Evolutionary conservation across 2,797 vertebrate genomes (phyloP).

Genomic region (Cryptoblepharus egeriae): DNA sequence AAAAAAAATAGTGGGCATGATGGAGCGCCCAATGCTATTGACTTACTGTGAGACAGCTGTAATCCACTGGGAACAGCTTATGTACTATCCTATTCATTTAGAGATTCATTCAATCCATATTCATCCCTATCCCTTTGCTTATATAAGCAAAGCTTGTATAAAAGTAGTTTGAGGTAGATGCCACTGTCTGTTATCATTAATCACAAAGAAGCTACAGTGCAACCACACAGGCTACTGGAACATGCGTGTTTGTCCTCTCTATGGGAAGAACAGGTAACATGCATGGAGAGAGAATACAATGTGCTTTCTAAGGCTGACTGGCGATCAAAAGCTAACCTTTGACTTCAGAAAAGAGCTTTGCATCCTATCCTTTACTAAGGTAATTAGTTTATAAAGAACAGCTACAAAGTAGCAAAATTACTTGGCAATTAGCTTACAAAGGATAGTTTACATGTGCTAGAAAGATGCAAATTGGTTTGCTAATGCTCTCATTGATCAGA

Average conservation of each 20-base stretch:
- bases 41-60: background rate
- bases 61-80: background rate
- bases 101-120: no score
- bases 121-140: no score
- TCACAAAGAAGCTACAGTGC: background rate
- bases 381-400: slow-evolving; percentile 25
- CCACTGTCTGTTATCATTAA: background rate
- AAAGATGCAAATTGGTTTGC: background rate
- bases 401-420: slow-evolving; percentile 6
- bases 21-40: background rate
- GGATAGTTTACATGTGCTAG: background rate
- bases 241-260: background rate
- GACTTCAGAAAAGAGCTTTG: background rate
- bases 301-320: background rate
- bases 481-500: slow-evolving; percentile 15
- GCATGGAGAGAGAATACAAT: background rate
- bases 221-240: background rate
- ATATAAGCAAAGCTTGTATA: background rate
- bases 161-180: background rate
- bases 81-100: background rate
- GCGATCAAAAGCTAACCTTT: background rate
- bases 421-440: slow-evolving; percentile 10
- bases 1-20: background rate
- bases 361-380: background rate
- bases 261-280: background rate